phyloP scores from a whole-genome alignment of 2,888 invertebrate genomes.

The Calliphora vomitoria region DNA sequence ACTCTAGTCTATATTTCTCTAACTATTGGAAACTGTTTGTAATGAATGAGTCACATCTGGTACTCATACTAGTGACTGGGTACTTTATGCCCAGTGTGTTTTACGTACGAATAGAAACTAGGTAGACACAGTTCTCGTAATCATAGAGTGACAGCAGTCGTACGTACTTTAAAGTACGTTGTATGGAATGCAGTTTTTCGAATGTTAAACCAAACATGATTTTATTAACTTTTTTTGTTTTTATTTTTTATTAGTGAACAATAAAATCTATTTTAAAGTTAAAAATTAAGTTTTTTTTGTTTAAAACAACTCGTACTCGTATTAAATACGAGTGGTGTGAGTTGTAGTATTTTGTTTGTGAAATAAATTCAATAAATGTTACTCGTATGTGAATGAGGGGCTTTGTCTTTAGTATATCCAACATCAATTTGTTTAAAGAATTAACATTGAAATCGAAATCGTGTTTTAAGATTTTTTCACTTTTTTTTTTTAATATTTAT shows the following conservation, averaged over 20 bases:
- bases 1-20: conserved; percentile 19
- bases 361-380: conserved; percentile 1
- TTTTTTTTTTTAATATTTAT: not conserved
- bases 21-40: conserved; percentile 35
- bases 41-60: conserved; percentile 67
- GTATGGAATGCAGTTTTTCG: conserved; percentile 72
- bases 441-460: conserved; percentile 69
- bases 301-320: not conserved
- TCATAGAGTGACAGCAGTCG: conserved; percentile 16
- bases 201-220: conserved; percentile 69
- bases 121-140: conserved; percentile 30
- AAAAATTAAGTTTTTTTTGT: conserved; percentile 12
- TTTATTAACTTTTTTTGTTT: conserved; percentile 50
- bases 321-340: not conserved
- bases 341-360: conserved; percentile 15
- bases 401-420: conserved; percentile 43
- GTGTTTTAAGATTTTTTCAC: conserved; percentile 39
- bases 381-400: not conserved
- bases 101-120: not conserved
- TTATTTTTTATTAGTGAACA: conserved; percentile 29
- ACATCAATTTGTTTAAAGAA: conserved; percentile 54
- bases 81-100: conserved; percentile 12
- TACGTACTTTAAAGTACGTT: conserved; percentile 50
- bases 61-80: conserved; percentile 1
- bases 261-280: conserved; percentile 25